phyloP scores from a whole-genome alignment of 2,113 vertebrate species.

The Antechinus stuartii region DNA sequence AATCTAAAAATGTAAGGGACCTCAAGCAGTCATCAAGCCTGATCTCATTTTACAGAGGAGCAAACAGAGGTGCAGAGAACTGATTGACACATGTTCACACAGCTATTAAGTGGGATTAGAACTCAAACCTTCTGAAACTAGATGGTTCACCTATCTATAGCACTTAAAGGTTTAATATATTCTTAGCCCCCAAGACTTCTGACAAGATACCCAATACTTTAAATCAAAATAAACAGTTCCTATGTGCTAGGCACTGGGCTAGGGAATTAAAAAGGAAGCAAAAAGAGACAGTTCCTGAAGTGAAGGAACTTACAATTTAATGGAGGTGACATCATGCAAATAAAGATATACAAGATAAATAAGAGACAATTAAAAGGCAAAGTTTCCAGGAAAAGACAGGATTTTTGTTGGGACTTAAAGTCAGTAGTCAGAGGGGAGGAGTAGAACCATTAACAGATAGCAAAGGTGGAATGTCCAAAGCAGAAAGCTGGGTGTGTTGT shows the following conservation, averaged over 20 bases:
- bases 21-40: background rate
- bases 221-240: background rate
- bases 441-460: background rate
- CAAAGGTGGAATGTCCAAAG: too few relatives aligned
- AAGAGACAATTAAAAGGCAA: background rate
- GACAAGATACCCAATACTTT: background rate
- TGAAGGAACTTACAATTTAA: background rate
- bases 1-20: background rate
- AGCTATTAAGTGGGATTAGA: background rate
- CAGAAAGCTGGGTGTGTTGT: too few relatives aligned
- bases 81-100: background rate
- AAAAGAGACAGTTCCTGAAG: background rate
- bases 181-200: background rate
- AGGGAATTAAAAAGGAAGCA: background rate
- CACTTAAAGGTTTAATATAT: background rate
- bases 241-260: background rate
- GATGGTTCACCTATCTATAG: background rate
- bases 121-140: background rate
- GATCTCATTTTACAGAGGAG: background rate
- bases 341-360: background rate
- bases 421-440: background rate
- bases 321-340: background rate
- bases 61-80: background rate
- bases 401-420: background rate
- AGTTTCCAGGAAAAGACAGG: background rate